Evolutionary conservation across 2,888 invertebrate species (phyloP).

Genomic region (Pardosa pseudoannulata): DNA sequence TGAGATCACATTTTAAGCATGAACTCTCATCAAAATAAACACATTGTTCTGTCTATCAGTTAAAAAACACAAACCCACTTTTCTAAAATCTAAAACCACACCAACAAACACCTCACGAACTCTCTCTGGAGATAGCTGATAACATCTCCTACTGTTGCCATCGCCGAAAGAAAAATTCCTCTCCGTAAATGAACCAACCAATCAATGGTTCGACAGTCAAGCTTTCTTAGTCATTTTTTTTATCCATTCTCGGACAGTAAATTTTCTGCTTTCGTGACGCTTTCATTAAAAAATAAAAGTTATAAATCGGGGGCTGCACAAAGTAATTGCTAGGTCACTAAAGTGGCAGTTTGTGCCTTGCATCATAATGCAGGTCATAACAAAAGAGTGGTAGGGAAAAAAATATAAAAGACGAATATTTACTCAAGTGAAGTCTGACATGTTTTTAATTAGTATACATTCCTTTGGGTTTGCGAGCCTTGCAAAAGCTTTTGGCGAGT

Average conservation of each 20-base stretch:
- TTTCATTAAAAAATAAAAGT: slow-evolving; percentile 14
- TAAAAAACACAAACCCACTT: not conserved
- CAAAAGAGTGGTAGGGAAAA: not conserved
- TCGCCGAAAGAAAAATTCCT: slow-evolving; percentile 13
- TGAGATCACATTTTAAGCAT: not conserved
- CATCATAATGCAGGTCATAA: not conserved
- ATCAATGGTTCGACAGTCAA: slow-evolving; percentile 3
- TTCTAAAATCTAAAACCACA: not conserved
- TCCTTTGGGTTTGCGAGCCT: not conserved
- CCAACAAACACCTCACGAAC: slow-evolving; percentile 13
- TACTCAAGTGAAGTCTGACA: not conserved
- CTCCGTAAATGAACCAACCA: slow-evolving; percentile 5
- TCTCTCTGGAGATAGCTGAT: not conserved
- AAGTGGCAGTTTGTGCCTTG: not conserved
- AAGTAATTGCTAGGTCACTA: slow-evolving; percentile 5
- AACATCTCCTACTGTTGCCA: not conserved
- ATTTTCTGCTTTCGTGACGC: slow-evolving; percentile 5
- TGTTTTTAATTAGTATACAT: slow-evolving; percentile 4
- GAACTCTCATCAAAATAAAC: not conserved
- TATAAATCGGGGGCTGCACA: not conserved
- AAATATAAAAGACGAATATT: slow-evolving; percentile 5
- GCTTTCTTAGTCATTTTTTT: too few relatives aligned
- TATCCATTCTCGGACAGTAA: too few relatives aligned
- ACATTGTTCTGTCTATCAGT: not conserved
- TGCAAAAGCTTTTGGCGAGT: not conserved